Conservation (phyloP, 2,113 vertebrate genomes). For the Nipponia nippon region DNA sequence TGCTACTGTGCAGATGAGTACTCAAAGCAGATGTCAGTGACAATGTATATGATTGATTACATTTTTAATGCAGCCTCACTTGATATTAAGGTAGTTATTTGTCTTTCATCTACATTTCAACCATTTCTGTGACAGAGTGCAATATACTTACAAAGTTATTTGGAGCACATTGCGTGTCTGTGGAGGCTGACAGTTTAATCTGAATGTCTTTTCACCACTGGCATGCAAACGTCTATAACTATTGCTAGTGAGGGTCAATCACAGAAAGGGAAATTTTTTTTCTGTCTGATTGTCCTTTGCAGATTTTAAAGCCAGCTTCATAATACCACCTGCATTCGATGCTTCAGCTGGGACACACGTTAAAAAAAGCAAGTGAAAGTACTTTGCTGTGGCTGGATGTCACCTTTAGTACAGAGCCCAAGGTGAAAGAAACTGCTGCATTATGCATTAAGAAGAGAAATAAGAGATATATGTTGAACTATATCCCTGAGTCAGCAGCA, state of each 20-base stretch:
- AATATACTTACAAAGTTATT: not conserved
- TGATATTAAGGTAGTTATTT: not conserved
- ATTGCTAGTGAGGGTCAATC: not conserved
- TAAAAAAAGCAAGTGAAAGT: not conserved
- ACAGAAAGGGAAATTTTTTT: not conserved
- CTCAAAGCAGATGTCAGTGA: conserved; percentile 18
- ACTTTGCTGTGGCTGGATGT: not conserved
- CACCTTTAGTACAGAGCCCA: not conserved
- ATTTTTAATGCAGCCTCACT: conserved; percentile 8
- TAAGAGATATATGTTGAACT: not conserved
- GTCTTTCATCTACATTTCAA: not conserved
- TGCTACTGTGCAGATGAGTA: not conserved
- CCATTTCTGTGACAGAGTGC: not conserved
- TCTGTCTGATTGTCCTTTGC: not conserved
- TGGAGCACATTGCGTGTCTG: not conserved
- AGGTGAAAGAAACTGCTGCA: conserved; percentile 36
- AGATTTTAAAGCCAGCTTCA: not conserved
- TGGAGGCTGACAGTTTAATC: not conserved
- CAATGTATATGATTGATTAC: not conserved
- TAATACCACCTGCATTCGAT: not conserved
- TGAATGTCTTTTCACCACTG: not conserved
- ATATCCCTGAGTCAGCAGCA: conserved; percentile 42
- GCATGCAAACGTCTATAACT: not conserved
- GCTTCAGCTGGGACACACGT: not conserved
- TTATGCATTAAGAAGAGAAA: conserved; percentile 16